phyloP scores from a whole-genome alignment of 2,113 vertebrate species.

The Tyrannus savana region DNA sequence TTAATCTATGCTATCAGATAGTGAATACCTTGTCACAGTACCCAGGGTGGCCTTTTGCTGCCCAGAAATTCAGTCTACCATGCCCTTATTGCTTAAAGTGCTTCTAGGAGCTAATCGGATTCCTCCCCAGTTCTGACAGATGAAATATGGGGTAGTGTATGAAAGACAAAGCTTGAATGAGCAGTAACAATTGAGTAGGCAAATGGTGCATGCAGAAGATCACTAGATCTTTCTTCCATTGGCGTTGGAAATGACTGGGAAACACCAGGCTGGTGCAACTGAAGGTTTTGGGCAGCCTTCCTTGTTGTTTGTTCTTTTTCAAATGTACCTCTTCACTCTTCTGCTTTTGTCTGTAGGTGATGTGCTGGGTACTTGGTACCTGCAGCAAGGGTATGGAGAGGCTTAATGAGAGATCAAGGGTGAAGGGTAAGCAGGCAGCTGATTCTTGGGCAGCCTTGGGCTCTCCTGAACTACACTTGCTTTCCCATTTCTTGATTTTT shows the following conservation, averaged over 20 bases:
- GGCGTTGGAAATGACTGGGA: not conserved
- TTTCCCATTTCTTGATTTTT: not conserved
- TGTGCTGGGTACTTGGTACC: not conserved
- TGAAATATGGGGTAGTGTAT: slow-evolving; percentile 3
- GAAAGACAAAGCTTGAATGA: not conserved
- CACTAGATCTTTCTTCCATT: not conserved
- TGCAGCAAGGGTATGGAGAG: rapidly evolving
- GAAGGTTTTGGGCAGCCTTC: not conserved
- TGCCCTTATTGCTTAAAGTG: slow-evolving; percentile 13
- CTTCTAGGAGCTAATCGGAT: slow-evolving; percentile 19
- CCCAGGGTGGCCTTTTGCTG: slow-evolving; percentile 12
- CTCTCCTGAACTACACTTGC: not conserved
- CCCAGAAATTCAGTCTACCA: slow-evolving; percentile 21
- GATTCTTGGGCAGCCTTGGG: not conserved
- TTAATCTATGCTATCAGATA: not conserved
- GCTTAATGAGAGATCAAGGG: not conserved
- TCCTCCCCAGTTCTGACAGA: not conserved
- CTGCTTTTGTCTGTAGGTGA: not conserved
- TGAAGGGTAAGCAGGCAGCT: not conserved
- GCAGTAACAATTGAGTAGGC: not conserved
- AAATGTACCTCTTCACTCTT: not conserved
- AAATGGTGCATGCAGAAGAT: not conserved
- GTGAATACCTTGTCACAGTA: not conserved
- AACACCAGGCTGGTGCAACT: not conserved
- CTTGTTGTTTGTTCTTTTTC: not conserved